Evolutionary conservation across 2,888 invertebrate genomes (phyloP).

Genomic region (Drymonia ruficornis): DNA sequence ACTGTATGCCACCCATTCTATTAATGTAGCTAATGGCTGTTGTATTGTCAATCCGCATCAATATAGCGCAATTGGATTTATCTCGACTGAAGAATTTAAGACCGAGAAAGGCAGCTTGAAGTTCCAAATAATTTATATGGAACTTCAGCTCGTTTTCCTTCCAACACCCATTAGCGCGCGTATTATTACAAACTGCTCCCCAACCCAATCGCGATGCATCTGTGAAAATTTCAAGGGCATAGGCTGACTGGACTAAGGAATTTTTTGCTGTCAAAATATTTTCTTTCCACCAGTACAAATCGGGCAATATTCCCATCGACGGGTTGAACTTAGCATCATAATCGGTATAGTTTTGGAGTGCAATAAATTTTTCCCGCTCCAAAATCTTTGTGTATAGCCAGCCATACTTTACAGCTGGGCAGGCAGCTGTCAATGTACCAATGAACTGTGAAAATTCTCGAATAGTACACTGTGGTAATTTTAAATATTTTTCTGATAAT

Average conservation of each 20-base stretch:
- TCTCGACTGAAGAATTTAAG: not conserved
- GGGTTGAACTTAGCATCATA: conserved; percentile 1
- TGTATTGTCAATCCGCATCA: conserved; percentile 4
- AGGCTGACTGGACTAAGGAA: not conserved
- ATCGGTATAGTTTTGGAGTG: not conserved
- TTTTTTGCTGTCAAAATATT: not conserved
- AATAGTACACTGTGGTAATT: conserved; percentile 6
- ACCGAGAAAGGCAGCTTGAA: not conserved
- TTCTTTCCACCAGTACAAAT: not conserved
- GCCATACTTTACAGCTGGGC: conserved; percentile 18
- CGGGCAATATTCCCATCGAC: not conserved
- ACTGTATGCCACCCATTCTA: conserved; percentile 23
- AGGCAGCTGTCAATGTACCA: conserved; percentile 11
- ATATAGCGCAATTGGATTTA: not conserved
- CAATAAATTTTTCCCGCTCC: conserved; percentile 7
- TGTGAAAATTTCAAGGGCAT: not conserved
- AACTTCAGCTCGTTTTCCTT: not conserved
- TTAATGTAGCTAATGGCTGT: conserved; percentile 15
- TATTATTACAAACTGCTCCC: not conserved
- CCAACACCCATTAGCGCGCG: not conserved
- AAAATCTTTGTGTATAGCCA: conserved; percentile 18
- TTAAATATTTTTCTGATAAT: not conserved
- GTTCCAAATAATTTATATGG: conserved; percentile 8
- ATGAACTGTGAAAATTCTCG: conserved; percentile 15
- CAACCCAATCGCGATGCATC: not conserved